Evolutionary conservation across 2,888 invertebrate genomes (phyloP).

Genomic region (Epistrophella euchroma): DNA sequence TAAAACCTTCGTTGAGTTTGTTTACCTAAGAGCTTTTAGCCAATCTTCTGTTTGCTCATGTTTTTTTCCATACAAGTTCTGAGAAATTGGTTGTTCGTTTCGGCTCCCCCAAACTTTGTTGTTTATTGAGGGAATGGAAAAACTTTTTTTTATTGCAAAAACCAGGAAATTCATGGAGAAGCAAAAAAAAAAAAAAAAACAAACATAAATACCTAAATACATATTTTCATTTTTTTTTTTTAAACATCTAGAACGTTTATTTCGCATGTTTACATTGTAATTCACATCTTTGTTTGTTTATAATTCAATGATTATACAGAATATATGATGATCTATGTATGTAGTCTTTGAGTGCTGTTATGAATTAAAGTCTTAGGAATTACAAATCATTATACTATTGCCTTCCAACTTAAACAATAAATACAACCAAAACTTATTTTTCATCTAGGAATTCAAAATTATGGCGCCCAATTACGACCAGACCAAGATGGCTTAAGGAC

Average conservation of each 20-base stretch:
- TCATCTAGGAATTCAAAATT: not conserved
- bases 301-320: constrained; percentile 2
- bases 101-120: not conserved
- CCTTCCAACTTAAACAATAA: not conserved
- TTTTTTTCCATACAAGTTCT: not conserved
- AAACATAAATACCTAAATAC: too few relatives aligned
- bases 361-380: not conserved
- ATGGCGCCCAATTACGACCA: not conserved
- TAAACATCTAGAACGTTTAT: not conserved
- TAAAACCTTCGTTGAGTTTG: constrained; percentile 29
- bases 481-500: not conserved
- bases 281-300: constrained; percentile 21
- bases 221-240: not conserved
- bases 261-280: constrained; percentile 9
- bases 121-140: not conserved
- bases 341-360: constrained; percentile 5
- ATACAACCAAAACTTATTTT: not conserved
- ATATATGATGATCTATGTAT: not conserved
- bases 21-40: constrained; percentile 50
- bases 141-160: not conserved
- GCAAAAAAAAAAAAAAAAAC: not conserved
- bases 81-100: not conserved
- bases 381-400: not conserved
- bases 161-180: not conserved
- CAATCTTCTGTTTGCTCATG: constrained; percentile 38